Conservation (phyloP, 2,797 vertebrate species). For the Nannoperca obscura region DNA sequence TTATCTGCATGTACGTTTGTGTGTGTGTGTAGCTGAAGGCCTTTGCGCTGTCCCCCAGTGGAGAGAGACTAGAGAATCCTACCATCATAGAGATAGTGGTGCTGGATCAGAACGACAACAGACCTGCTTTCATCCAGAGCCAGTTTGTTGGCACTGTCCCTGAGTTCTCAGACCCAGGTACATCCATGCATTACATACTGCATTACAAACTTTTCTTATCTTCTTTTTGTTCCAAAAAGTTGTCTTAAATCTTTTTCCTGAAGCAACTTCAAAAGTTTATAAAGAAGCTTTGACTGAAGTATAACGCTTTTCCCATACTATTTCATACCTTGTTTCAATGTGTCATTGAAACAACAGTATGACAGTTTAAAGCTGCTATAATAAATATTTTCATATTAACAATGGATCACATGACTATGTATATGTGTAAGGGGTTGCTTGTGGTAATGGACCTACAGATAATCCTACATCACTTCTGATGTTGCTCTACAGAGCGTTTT, state of each 20-base stretch:
- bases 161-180: slow-evolving; percentile 94
- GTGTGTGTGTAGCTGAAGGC: slow-evolving; percentile 89
- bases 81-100: slow-evolving; percentile 96
- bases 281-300: background rate
- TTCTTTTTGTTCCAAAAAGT: background rate
- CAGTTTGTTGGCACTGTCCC: slow-evolving; percentile 86
- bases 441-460: background rate
- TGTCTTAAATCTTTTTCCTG: background rate
- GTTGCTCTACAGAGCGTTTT: background rate
- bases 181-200: background rate
- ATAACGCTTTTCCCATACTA: background rate
- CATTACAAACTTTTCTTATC: background rate
- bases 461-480: background rate
- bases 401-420: background rate
- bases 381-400: background rate
- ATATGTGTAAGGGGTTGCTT: background rate
- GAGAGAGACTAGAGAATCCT: slow-evolving; percentile 92
- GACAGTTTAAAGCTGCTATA: background rate
- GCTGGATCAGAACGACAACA: slow-evolving; percentile 98
- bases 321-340: background rate
- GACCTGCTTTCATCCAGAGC: slow-evolving; percentile 88
- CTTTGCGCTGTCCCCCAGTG: slow-evolving; percentile 93
- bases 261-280: background rate
- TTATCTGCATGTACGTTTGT: slow-evolving; percentile 25
- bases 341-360: slow-evolving; percentile 2